Evolutionary conservation across 2,113 vertebrate species (phyloP).

Genomic region (Ellobius talpinus): DNA sequence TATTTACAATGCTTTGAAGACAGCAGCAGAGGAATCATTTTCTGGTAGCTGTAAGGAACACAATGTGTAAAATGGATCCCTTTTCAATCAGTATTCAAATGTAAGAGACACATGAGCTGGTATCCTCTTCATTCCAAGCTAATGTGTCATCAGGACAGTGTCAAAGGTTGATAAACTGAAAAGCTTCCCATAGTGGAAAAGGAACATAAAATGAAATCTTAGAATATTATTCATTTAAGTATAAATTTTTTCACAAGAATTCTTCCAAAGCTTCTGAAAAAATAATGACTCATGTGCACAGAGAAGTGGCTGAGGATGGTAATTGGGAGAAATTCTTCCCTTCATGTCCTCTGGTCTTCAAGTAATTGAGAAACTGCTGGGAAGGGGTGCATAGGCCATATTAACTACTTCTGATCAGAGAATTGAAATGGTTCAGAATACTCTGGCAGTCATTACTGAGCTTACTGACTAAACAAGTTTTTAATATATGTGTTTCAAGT

Average conservation of each 20-base stretch:
- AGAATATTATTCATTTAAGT: neutral
- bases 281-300: neutral
- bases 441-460: neutral
- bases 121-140: slow-evolving; percentile 17
- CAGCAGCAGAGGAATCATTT: slow-evolving; percentile 43
- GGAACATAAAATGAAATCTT: neutral
- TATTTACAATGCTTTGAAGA: slow-evolving; percentile 55
- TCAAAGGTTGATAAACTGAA: slow-evolving; percentile 28
- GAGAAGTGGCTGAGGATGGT: neutral
- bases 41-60: neutral
- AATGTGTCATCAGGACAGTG: slow-evolving; percentile 31
- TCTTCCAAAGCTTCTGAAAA: slow-evolving; percentile 2
- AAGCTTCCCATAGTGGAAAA: neutral
- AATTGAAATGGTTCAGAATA: neutral
- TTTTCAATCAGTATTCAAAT: slow-evolving; percentile 21
- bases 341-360: neutral
- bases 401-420: neutral
- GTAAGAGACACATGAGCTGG: neutral
- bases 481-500: neutral
- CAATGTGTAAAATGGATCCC: neutral
- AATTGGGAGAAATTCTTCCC: neutral
- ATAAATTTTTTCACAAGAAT: neutral
- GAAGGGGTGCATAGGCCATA: neutral
- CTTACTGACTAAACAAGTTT: neutral
- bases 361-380: neutral